Evolutionary conservation across 92 coral and sea anemone species (phyloP).

Genomic region (Pocillopora grandis): DNA sequence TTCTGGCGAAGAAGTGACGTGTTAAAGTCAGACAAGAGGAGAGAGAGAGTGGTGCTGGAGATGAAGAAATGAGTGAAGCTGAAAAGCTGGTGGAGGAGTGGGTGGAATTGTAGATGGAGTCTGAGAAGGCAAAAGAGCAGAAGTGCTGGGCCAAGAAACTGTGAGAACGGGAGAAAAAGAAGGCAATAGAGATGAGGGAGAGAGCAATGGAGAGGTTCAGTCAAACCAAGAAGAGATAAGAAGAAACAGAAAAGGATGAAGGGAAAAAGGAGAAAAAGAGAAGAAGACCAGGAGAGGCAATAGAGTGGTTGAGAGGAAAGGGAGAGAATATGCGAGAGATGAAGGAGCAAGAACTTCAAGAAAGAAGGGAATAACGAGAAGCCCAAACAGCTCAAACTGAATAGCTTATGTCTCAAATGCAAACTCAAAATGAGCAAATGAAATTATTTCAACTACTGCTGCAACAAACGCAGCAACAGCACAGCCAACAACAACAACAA

Average conservation of each 20-base stretch:
- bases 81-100: constrained; percentile 61
- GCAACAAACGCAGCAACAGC: too few relatives aligned
- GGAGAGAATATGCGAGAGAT: too few relatives aligned
- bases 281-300: constrained; percentile 42
- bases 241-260: constrained; percentile 9
- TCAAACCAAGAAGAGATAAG: constrained; percentile 46
- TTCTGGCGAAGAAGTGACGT: too few relatives aligned
- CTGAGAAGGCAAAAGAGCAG: constrained; percentile 34
- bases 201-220: constrained; percentile 63
- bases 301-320: constrained; percentile 25
- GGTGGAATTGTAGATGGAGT: constrained; percentile 40
- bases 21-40: constrained; percentile 21
- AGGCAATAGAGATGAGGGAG: background rate
- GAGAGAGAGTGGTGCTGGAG: constrained; percentile 63
- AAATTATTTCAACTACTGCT: too few relatives aligned
- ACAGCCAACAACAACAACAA: too few relatives aligned
- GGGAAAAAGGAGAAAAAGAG: constrained; percentile 11
- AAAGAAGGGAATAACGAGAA: too few relatives aligned
- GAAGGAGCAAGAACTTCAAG: too few relatives aligned
- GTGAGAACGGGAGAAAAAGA: constrained; percentile 43
- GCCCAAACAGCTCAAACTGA: too few relatives aligned
- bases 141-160: constrained; percentile 35
- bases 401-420: too few relatives aligned
- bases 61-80: constrained; percentile 45
- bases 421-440: too few relatives aligned